A percentile compares a stretch with the other conserved stretches of the same genome.
Conservation (phyloP, 2,888 invertebrate species). For the Noctua janthina region DNA sequence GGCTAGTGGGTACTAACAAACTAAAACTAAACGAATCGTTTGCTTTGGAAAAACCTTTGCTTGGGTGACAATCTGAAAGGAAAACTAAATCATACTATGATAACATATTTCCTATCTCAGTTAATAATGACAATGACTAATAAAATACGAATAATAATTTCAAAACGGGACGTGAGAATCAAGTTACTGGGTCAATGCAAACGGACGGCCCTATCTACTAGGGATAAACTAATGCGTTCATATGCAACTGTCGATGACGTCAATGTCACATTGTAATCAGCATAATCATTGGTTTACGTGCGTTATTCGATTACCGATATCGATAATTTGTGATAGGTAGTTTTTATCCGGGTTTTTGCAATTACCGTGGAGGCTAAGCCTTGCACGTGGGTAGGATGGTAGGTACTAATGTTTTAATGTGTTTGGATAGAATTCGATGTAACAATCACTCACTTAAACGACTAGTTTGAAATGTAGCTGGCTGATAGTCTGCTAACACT, state of each 20-base stretch:
- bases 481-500: background rate
- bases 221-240: conserved; percentile 55
- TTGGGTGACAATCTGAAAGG: background rate
- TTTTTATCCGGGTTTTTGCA: conserved; percentile 13
- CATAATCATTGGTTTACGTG: conserved; percentile 18
- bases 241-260: conserved; percentile 44
- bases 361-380: background rate
- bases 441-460: background rate
- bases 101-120: background rate
- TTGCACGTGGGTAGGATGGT: conserved; percentile 9
- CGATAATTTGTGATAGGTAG: conserved; percentile 26
- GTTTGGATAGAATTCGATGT: background rate
- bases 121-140: background rate
- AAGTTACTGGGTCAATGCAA: conserved; percentile 67
- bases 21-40: background rate
- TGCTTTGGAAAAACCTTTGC: background rate
- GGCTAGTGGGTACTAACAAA: background rate
- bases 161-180: conserved; percentile 53
- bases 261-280: conserved; percentile 35
- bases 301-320: conserved; percentile 43
- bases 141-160: conserved; percentile 1
- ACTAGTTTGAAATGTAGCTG: background rate
- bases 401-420: background rate
- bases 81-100: background rate
- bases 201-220: conserved; percentile 58